Evolutionary conservation across 1,140 invertebrate species (phyloP).

Genomic region (Aphis gossypii): DNA sequence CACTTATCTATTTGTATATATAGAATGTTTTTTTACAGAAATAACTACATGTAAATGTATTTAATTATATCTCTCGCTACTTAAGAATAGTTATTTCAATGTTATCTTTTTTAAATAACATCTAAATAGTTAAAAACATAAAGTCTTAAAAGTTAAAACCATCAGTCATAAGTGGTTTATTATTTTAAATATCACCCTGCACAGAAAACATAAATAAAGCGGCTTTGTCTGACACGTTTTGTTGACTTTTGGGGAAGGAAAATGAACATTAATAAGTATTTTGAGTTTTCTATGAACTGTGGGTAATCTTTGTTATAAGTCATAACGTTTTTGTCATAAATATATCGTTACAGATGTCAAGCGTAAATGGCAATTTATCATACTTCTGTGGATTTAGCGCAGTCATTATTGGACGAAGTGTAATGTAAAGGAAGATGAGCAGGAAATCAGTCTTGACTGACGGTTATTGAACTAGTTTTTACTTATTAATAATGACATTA

Average conservation of each 20-base stretch:
- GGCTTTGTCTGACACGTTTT: neutral
- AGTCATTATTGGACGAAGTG: neutral
- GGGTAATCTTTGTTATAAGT: neutral
- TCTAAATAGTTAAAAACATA: neutral
- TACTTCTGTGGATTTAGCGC: neutral
- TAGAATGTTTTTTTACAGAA: neutral
- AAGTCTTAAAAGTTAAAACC: neutral
- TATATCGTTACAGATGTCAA: neutral
- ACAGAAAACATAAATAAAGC: neutral
- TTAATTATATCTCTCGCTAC: neutral
- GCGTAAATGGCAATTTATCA: slow-evolving; percentile 7
- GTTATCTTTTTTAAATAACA: neutral
- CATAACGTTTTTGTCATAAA: neutral
- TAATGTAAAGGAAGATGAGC: neutral
- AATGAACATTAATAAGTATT: slow-evolving; percentile 12
- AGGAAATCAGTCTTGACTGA: neutral
- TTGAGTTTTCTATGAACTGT: neutral
- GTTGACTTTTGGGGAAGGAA: neutral
- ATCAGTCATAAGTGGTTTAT: neutral
- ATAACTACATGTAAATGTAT: neutral
- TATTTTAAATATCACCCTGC: neutral
- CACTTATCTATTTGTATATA: no score
- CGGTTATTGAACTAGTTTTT: neutral
- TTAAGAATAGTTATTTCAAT: neutral
- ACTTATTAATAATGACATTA: neutral